Evolutionary conservation across 2,797 vertebrate genomes (phyloP).

Genomic region (Glossophaga mutica): DNA sequence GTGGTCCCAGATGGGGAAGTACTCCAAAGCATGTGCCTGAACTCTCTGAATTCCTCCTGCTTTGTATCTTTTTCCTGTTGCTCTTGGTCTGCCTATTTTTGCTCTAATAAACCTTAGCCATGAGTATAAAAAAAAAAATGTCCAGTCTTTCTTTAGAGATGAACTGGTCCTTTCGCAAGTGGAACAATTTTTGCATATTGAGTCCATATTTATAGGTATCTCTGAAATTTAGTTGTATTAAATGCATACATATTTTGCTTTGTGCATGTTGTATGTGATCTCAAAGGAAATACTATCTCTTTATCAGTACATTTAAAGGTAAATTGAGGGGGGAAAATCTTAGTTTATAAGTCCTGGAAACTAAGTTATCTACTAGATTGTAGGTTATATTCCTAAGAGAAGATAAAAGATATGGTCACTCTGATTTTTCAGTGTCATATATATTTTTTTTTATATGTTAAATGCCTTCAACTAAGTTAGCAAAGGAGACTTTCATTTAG

Average conservation of each 20-base stretch:
- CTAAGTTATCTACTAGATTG: neutral
- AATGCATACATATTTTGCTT: neutral
- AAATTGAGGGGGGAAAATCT: neutral
- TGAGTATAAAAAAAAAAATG: neutral
- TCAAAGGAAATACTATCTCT: neutral
- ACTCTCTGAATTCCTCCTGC: neutral
- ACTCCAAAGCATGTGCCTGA: neutral
- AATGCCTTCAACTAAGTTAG: neutral
- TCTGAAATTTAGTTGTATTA: neutral
- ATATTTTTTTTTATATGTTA: neutral
- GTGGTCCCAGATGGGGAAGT: neutral
- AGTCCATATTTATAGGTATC: neutral
- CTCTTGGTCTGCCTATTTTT: neutral
- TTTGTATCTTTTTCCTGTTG: neutral
- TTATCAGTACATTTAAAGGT: neutral
- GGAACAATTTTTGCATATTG: neutral
- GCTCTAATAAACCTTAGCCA: neutral
- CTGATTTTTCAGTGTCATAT: neutral
- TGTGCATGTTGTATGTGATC: neutral
- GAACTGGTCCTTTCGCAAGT: neutral
- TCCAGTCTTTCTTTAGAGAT: neutral
- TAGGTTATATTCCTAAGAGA: neutral
- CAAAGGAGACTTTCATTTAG: neutral
- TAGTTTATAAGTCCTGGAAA: neutral
- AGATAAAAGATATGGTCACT: neutral